Percentiles rank a stretch among this genome's conserved stretches.
phyloP scores from a whole-genome alignment of 53 echinoderm and acorn worm species.

The Antedon mediterranea region DNA sequence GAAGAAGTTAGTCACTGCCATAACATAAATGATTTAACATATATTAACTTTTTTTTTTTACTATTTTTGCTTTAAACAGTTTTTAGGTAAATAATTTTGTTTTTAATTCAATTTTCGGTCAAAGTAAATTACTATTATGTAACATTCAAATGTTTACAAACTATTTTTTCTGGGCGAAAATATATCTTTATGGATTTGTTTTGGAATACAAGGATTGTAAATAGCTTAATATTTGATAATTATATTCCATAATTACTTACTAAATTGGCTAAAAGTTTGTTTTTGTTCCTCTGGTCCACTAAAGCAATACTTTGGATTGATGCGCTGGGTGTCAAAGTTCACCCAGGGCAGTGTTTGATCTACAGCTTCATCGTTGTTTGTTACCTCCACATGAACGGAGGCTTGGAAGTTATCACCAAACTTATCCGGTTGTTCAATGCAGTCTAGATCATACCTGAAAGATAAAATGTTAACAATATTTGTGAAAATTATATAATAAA shows the following conservation, averaged over 20 bases:
- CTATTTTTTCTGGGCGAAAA: no score
- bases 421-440: constrained; percentile 79
- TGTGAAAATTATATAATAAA: neutral
- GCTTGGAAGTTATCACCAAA: constrained; percentile 75
- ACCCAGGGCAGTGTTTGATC: constrained; percentile 69
- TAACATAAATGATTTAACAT: no score
- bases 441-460: constrained; percentile 76
- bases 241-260: constrained; percentile 44
- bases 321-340: constrained; percentile 78
- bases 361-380: constrained; percentile 26
- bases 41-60: no score
- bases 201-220: no score
- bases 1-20: no score
- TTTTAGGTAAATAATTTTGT: no score
- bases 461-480: neutral
- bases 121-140: no score
- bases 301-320: constrained; percentile 96
- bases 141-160: no score
- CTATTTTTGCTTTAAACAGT: no score
- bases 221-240: no score
- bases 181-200: no score
- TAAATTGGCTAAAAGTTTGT: constrained; percentile 50
- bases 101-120: no score
- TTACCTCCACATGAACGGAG: constrained; percentile 45
- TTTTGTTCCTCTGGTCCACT: constrained; percentile 76